Conservation (phyloP, 2,888 invertebrate genomes). For the Dioctria linearis region DNA sequence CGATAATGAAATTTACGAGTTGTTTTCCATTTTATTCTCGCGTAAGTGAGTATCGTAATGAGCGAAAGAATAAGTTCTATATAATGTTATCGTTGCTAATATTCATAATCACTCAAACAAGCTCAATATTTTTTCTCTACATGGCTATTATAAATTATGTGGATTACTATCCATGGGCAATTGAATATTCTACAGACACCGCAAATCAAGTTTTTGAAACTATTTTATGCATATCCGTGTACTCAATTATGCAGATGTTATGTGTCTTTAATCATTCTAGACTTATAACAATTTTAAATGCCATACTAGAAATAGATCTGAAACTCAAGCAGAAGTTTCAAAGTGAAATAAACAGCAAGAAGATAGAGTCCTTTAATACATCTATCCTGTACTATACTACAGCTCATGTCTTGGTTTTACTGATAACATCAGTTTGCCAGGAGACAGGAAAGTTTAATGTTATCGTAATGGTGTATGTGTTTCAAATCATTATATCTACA, state of each 20-base stretch:
- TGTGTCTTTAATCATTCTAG: constrained; percentile 22
- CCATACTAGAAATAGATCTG: constrained; percentile 16
- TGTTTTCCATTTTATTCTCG: constrained; percentile 38
- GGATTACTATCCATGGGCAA: not conserved
- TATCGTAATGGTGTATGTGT: not conserved
- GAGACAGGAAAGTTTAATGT: not conserved
- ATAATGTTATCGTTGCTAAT: constrained; percentile 1
- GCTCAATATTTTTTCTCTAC: constrained; percentile 7
- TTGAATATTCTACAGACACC: not conserved
- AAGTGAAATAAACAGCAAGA: not conserved
- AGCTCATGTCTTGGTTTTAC: not conserved
- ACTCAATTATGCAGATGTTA: constrained; percentile 16
- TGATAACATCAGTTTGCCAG: not conserved
- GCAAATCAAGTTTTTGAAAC: constrained; percentile 28
- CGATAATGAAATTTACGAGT: constrained; percentile 1
- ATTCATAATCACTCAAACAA: constrained; percentile 17
- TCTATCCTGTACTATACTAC: not conserved
- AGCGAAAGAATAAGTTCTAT: not conserved
- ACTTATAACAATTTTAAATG: constrained; percentile 18
- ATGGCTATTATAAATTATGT: not conserved
- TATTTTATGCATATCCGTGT: constrained; percentile 21
- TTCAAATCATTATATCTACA: constrained; percentile 20
- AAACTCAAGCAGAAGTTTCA: constrained; percentile 25
- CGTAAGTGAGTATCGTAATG: constrained; percentile 2
- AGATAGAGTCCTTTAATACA: constrained; percentile 13